Evolutionary conservation across 2,888 invertebrate genomes (phyloP).

Genomic region (Nemoura dubitans): DNA sequence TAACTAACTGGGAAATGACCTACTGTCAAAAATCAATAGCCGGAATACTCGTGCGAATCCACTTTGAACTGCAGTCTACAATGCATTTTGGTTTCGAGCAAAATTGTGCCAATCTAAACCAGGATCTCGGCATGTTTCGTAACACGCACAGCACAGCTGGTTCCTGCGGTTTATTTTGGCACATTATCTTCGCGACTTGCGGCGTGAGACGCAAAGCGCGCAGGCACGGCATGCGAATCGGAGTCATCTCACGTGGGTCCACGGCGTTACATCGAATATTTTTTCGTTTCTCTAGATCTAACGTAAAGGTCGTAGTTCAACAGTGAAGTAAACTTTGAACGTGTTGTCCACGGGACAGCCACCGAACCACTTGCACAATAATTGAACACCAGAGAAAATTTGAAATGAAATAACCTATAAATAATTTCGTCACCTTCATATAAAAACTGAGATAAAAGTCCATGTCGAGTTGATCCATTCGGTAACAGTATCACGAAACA

Average conservation of each 20-base stretch:
- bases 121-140: not conserved
- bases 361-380: not conserved
- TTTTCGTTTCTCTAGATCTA: not conserved
- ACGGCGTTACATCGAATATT: not conserved
- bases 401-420: not conserved
- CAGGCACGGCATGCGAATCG: not conserved
- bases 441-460: slow-evolving; percentile 49
- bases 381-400: not conserved
- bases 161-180: not conserved
- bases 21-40: not conserved
- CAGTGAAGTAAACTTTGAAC: not conserved
- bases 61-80: not conserved
- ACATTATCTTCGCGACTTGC: not conserved
- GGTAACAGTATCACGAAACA: not conserved
- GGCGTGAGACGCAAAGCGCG: not conserved
- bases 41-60: not conserved
- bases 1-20: not conserved
- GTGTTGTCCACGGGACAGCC: not conserved
- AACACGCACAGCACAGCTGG: not conserved
- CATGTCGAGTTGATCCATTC: slow-evolving; percentile 48
- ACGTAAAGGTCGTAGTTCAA: not conserved
- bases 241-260: not conserved
- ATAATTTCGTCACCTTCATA: slow-evolving; percentile 45
- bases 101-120: not conserved
- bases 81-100: not conserved